Evolutionary conservation across 2,888 invertebrate genomes (phyloP).

Genomic region (Fragum fragum): DNA sequence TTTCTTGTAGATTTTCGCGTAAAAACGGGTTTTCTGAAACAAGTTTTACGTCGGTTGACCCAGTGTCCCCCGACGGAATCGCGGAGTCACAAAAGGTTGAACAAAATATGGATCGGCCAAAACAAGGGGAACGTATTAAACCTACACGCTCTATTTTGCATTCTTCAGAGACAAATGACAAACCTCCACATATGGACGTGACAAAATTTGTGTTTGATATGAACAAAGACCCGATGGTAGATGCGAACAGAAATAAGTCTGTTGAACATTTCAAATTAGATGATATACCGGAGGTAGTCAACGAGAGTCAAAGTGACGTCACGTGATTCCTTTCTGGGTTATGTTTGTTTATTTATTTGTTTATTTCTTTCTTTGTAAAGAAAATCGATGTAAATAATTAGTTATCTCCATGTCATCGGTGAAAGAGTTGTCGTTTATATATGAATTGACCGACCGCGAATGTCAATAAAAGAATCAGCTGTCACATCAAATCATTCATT

Average conservation of each 20-base stretch:
- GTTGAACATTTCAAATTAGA: constrained; percentile 3
- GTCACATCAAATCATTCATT: too few species aligned
- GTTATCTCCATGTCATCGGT: too few species aligned
- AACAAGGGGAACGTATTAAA: neutral
- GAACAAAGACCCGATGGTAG: neutral
- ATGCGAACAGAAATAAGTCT: constrained; percentile 13
- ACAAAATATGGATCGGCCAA: neutral
- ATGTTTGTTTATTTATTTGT: too few species aligned
- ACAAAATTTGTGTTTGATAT: constrained; percentile 7
- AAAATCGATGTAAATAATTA: too few species aligned
- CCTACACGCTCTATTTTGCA: constrained; percentile 4
- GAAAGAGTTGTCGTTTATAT: too few species aligned
- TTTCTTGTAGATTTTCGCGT: constrained; percentile 74
- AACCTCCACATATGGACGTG: neutral
- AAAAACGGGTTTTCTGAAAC: constrained; percentile 76
- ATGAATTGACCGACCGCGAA: too few species aligned
- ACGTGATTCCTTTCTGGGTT: neutral
- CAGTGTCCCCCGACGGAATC: constrained; percentile 52
- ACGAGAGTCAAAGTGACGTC: constrained; percentile 17
- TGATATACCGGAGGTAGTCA: constrained; percentile 9
- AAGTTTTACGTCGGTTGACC: constrained; percentile 73
- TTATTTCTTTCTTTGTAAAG: too few species aligned
- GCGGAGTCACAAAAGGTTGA: constrained; percentile 14
- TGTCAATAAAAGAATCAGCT: too few species aligned
- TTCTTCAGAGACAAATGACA: neutral